A percentile compares a stretch with the other conserved stretches of the same genome.
These are phyloP conservation scores for Brachypterus glaber DNA, from an alignment of 2,888 invertebrate species.

Conservation along the genomic window DNA sequence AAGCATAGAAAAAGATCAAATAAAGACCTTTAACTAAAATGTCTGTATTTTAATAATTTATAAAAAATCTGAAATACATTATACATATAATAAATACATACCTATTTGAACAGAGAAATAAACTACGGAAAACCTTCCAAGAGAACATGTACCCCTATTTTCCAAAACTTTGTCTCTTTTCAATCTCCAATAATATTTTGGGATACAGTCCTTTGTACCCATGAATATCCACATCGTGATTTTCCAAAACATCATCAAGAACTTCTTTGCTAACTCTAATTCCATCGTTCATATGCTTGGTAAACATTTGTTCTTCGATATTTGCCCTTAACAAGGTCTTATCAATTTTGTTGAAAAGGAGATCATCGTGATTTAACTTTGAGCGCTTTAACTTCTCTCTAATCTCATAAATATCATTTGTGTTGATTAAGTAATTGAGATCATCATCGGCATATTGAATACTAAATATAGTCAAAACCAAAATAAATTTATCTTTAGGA, in stretches of 20 bases:
- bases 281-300: conserved; percentile 12
- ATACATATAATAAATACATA: too few relatives aligned
- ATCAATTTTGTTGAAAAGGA: conserved; percentile 27
- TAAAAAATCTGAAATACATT: too few relatives aligned
- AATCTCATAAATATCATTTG: conserved; percentile 21
- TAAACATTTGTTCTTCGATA: conserved; percentile 19
- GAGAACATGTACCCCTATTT: too few relatives aligned
- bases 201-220: conserved; percentile 28
- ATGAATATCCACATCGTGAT: conserved; percentile 22
- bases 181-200: conserved; percentile 22
- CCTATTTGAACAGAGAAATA: too few relatives aligned
- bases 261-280: conserved; percentile 13
- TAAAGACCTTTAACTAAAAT: too few relatives aligned
- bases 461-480: conserved; percentile 30
- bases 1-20: too few relatives aligned
- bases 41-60: too few relatives aligned
- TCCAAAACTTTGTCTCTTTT: too few relatives aligned
- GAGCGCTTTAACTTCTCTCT: conserved; percentile 20
- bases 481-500: conserved; percentile 19
- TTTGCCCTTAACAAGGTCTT: conserved; percentile 22
- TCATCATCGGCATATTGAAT: conserved; percentile 24
- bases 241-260: conserved; percentile 17
- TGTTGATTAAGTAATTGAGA: conserved; percentile 20
- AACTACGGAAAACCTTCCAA: too few relatives aligned
- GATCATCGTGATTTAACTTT: conserved; percentile 20